Base-by-base conservation (phyloP, 2,888 invertebrate species). In the Caenorhabditis afra region DNA sequence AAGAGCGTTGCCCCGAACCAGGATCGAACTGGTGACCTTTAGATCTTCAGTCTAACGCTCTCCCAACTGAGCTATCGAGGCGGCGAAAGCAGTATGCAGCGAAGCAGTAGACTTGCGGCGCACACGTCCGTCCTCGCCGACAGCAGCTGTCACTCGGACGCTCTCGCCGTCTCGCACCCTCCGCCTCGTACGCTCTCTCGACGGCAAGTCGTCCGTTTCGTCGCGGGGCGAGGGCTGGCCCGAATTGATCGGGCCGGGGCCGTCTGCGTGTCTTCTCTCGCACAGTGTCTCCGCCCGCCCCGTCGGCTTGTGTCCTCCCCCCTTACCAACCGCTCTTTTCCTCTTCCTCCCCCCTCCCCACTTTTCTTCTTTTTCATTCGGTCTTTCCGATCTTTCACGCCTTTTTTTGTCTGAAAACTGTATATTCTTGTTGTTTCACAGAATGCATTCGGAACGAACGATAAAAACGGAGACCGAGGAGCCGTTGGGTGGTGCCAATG, bases 21-120 rank as follows among this genome's bases (percentile, higher is more conserved):
- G 86, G 84, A 85, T 86, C 82, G 86, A 86, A 85, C 84, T 82
- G 84, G 84, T 79, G 84, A 85, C 86, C 82, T 86, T 85, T 84
- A 85, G 85, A 86, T 86, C 86, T 86, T 86, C 86, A 86, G 86
- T 86, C 85, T 85, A 86, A 86, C 85, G 86, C 85, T 86, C 85
- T 86, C 85, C 85, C 85, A 86, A 86, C 86, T 83, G 83, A 83
- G 83, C 83, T 83, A 83, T 83, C 73, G 73, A 81, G 80, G 80
- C 80, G 39, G 5, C 16, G 16, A 29, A 10, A 0, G 29, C 29
- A 29, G 29, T 29, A 7, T 5, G 29, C 7, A 29, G 3, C 7
- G 29, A 29, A 7, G 29, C 29, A 29, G 29, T 29, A 29, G 4
- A 29, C 29, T 29, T 29, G 29, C 29, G 29, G 29, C 29, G 7